Evolutionary conservation across 1,140 invertebrate genomes (phyloP).

Genomic region (Sycobia sp.): DNA sequence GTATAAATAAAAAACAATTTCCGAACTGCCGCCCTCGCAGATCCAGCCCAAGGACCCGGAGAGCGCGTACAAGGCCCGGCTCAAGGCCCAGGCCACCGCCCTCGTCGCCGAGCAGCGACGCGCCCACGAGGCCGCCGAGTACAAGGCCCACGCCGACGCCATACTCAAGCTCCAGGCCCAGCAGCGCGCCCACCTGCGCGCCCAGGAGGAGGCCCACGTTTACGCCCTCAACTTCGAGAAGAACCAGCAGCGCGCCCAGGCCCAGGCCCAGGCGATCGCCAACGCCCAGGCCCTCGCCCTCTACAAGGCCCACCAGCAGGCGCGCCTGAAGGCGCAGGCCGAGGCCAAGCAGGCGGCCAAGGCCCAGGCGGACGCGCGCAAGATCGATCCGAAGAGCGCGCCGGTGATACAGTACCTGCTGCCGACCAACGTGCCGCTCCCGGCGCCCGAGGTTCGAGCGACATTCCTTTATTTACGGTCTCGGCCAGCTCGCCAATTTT

Average conservation of each 20-base stretch:
- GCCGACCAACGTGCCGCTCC: constrained; percentile 47
- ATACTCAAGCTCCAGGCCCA: constrained; percentile 55
- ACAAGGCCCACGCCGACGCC: constrained; percentile 58
- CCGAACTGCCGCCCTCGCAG: constrained; percentile 7
- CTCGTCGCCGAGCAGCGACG: constrained; percentile 52
- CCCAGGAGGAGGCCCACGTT: constrained; percentile 55
- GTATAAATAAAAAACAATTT: too few relatives aligned
- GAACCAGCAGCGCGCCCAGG: constrained; percentile 54
- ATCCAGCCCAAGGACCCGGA: constrained; percentile 50
- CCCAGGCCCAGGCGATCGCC: constrained; percentile 55
- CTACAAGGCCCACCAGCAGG: constrained; percentile 51
- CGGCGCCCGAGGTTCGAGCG: constrained; percentile 41
- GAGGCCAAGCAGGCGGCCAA: constrained; percentile 47
- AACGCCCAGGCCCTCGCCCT: constrained; percentile 56
- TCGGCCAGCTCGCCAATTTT: too few relatives aligned
- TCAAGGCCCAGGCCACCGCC: constrained; percentile 52
- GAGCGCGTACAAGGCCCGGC: constrained; percentile 48
- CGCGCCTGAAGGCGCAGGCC: constrained; percentile 51
- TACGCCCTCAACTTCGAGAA: constrained; percentile 55
- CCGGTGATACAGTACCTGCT: constrained; percentile 56
- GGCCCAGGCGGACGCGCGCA: constrained; percentile 50
- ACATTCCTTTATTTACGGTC: too few relatives aligned
- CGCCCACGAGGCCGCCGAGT: constrained; percentile 51
- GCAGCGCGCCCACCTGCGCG: constrained; percentile 53
- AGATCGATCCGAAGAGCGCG: constrained; percentile 47